These are phyloP conservation scores for Ophonus ardosiacus DNA, from an alignment of 2,888 invertebrate genomes.

Conservation along the genomic window DNA sequence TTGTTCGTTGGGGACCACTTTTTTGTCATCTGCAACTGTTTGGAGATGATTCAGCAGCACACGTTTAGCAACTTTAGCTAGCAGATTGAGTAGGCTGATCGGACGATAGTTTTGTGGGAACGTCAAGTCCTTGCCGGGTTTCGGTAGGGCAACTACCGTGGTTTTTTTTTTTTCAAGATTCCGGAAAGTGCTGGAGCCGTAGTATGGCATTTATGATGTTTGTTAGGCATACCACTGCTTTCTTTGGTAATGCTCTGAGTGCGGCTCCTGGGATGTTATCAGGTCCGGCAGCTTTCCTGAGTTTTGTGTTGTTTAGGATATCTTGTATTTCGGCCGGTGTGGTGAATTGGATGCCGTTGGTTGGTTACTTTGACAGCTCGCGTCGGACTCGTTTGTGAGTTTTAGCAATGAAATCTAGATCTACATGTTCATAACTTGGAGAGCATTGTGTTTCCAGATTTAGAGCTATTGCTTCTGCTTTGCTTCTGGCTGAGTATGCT, in stretches of 20 bases:
- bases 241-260: neutral
- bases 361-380: too few relatives aligned
- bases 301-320: neutral
- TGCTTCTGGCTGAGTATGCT: too few relatives aligned
- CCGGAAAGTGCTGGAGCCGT: too few relatives aligned
- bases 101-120: slow-evolving; percentile 66
- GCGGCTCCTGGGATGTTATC: too few relatives aligned
- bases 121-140: slow-evolving; percentile 28
- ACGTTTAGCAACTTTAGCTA: slow-evolving; percentile 67
- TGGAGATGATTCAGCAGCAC: slow-evolving; percentile 63
- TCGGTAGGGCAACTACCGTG: slow-evolving; percentile 25
- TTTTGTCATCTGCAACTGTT: slow-evolving; percentile 60
- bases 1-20: slow-evolving; percentile 14
- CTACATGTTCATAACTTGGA: too few relatives aligned
- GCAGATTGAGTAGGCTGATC: too few relatives aligned
- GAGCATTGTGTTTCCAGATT: too few relatives aligned
- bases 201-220: slow-evolving; percentile 37
- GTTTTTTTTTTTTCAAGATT: slow-evolving; percentile 58
- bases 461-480: too few relatives aligned
- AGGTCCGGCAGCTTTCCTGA: too few relatives aligned
- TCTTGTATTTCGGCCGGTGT: neutral
- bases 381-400: too few relatives aligned
- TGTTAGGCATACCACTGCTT: slow-evolving; percentile 32
- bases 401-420: too few relatives aligned
- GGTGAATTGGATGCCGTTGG: neutral